These are phyloP conservation scores for Tragulus kanchil DNA, from an alignment of 2,113 vertebrate species.

Conservation along the genomic window DNA sequence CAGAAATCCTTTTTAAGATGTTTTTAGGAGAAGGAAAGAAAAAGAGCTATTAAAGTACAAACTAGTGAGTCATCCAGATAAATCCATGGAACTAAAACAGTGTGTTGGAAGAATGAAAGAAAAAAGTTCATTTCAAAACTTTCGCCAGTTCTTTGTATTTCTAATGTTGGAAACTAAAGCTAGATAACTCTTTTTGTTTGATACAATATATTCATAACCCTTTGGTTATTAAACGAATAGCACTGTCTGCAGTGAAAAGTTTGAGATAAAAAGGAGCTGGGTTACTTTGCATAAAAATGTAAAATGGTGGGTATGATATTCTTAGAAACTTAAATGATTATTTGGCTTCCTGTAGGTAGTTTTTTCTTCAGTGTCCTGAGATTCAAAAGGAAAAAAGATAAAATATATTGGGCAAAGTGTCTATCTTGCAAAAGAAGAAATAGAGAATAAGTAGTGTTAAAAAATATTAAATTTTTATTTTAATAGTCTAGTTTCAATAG, in stretches of 20 bases:
- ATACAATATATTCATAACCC: not conserved
- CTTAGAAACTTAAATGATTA: not conserved
- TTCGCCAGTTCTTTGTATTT: not conserved
- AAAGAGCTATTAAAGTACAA: not conserved
- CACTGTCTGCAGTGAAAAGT: not conserved
- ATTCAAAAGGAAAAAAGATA: not conserved
- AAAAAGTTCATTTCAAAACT: not conserved
- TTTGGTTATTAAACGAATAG: constrained; percentile 56
- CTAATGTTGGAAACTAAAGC: not conserved
- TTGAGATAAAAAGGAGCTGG: constrained; percentile 33
- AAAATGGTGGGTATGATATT: not conserved
- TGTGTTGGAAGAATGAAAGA: not conserved
- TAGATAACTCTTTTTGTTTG: constrained; percentile 29
- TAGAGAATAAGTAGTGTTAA: not conserved
- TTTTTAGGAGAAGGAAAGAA: not conserved
- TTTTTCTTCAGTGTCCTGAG: not conserved
- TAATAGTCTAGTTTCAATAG: not conserved
- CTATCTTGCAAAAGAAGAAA: not conserved
- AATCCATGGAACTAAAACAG: not conserved
- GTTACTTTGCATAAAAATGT: constrained; percentile 11
- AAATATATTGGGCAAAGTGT: not conserved
- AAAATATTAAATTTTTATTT: not conserved
- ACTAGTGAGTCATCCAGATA: not conserved
- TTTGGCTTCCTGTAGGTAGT: not conserved
- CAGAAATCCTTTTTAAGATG: not conserved